Conservation (phyloP, 1,140 invertebrate genomes). For the Aphelenchoides fujianensis region DNA sequence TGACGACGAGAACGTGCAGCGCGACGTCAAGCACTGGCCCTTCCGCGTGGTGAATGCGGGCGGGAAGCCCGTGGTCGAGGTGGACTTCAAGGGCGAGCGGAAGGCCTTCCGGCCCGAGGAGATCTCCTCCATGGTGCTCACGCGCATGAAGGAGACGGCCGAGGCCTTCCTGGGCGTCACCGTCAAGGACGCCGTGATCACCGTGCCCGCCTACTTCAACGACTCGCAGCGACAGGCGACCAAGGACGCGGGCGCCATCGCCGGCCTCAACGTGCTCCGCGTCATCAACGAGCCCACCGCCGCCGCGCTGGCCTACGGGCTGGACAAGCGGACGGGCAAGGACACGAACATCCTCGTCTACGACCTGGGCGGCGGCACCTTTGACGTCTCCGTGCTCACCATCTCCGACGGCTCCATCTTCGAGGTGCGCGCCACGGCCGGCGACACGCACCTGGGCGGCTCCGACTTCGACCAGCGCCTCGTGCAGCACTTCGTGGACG, state of each 20-base stretch:
- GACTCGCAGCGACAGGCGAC: conserved; percentile 67
- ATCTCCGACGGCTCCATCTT: conserved; percentile 85
- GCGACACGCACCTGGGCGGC: conserved; percentile 94
- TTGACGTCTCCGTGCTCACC: conserved; percentile 90
- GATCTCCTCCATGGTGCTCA: conserved; percentile 66
- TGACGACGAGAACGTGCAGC: conserved; percentile 72
- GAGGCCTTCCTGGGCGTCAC: conserved; percentile 82
- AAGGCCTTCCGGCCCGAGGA: conserved; percentile 68
- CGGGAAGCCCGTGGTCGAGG: conserved; percentile 63
- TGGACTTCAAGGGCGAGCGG: conserved; percentile 66
- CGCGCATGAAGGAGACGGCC: conserved; percentile 71
- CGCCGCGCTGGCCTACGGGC: conserved; percentile 66
- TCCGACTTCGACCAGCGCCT: conserved; percentile 95
- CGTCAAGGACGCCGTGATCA: conserved; percentile 76
- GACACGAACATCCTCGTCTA: conserved; percentile 71
- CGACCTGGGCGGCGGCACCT: conserved; percentile 93
- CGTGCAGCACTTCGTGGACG: conserved; percentile 90
- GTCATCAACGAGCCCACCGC: conserved; percentile 67
- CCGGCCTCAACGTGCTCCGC: conserved; percentile 66
- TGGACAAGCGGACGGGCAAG: conserved; percentile 64
- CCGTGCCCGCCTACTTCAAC: conserved; percentile 67
- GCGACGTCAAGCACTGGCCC: conserved; percentile 69
- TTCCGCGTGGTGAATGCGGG: conserved; percentile 62
- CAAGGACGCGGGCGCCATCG: conserved; percentile 66
- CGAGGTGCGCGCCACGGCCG: conserved; percentile 90